These are phyloP conservation scores for Sinotaia quadrata DNA, from an alignment of 2,888 invertebrate genomes.

Conservation along the genomic window DNA sequence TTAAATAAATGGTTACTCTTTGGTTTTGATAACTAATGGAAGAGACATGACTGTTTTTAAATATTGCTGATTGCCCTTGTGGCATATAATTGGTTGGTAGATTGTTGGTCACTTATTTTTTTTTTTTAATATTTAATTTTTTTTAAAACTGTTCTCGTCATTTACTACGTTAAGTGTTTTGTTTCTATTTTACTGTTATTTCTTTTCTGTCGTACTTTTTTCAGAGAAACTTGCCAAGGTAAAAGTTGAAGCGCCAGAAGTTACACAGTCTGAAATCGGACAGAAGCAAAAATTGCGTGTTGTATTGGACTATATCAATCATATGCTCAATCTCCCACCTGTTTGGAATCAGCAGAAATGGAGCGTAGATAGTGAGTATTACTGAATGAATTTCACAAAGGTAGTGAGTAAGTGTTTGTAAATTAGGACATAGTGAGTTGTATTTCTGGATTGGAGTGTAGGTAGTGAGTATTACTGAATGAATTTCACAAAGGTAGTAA, in stretches of 20 bases:
- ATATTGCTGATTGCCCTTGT: no score
- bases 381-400: neutral
- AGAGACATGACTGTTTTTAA: no score
- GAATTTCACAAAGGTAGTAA: neutral
- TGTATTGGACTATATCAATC: slow-evolving; percentile 90
- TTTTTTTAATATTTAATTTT: no score
- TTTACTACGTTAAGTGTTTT: no score
- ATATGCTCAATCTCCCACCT: slow-evolving; percentile 76
- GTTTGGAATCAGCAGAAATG: slow-evolving; percentile 88
- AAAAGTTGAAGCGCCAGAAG: slow-evolving; percentile 96
- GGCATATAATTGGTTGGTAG: no score
- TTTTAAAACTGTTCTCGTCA: no score
- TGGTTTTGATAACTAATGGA: no score
- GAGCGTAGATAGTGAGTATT: slow-evolving; percentile 84
- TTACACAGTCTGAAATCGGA: slow-evolving; percentile 90
- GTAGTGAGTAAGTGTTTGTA: neutral
- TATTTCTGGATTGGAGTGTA: slow-evolving; percentile 90
- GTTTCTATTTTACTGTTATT: no score
- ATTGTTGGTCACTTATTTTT: no score
- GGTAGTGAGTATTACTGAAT: slow-evolving; percentile 75
- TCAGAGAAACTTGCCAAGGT: slow-evolving; percentile 85
- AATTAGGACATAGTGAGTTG: neutral
- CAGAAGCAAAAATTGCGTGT: slow-evolving; percentile 94
- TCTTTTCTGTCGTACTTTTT: no score
- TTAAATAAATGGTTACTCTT: no score